Evolutionary conservation across 2,113 vertebrate genomes (phyloP).

Genomic region (Syngnathus scovelli): DNA sequence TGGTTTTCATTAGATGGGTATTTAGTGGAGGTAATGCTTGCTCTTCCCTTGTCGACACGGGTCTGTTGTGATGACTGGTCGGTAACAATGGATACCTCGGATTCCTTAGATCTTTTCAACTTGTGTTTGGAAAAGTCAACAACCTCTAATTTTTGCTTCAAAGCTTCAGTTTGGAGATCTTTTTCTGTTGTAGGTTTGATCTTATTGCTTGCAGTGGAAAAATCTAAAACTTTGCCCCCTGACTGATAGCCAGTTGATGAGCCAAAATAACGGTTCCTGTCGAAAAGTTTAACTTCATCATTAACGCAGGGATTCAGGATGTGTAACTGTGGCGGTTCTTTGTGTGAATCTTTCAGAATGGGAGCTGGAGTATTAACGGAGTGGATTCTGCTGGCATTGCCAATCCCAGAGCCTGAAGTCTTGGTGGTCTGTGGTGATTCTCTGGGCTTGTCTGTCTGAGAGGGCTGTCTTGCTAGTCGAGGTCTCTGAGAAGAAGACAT

Average conservation of each 20-base stretch:
- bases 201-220: constrained; percentile 44
- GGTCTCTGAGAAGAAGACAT: constrained; percentile 34
- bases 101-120: constrained; percentile 54
- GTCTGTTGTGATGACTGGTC: constrained; percentile 6
- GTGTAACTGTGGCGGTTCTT: constrained; percentile 49
- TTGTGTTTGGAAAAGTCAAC: constrained; percentile 68
- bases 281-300: constrained; percentile 40
- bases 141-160: constrained; percentile 21
- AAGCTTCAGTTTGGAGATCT: constrained; percentile 7
- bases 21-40: constrained; percentile 7
- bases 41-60: constrained; percentile 10
- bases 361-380: constrained; percentile 16
- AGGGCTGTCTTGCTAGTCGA: constrained; percentile 51
- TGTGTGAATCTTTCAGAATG: constrained; percentile 12
- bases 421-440: constrained; percentile 33
- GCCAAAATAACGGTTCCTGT: constrained; percentile 20
- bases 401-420: neutral
- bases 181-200: constrained; percentile 23
- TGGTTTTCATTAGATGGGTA: constrained; percentile 24
- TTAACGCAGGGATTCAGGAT: constrained; percentile 43
- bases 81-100: neutral
- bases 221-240: constrained; percentile 60
- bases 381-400: constrained; percentile 8
- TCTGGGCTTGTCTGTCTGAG: constrained; percentile 43
- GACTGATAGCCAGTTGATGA: constrained; percentile 20